Conservation (phyloP, 2,888 invertebrate species). For the Acrocyrtus sp. region DNA sequence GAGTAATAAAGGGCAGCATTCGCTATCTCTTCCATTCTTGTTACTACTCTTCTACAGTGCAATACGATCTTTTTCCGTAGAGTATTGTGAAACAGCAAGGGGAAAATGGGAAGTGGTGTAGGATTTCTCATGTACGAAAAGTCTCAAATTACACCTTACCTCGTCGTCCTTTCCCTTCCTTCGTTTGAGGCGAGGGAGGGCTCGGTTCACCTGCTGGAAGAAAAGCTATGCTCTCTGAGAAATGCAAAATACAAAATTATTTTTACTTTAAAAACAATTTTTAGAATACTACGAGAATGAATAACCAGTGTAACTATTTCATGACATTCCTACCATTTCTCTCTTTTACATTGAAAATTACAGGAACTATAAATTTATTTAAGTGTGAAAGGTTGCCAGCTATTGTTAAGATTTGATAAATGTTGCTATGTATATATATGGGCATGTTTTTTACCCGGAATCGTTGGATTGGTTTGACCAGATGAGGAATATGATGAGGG, state of each 20-base stretch:
- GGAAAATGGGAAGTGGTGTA: constrained; percentile 46
- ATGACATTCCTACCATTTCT: no score
- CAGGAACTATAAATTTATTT: no score
- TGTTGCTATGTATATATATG: no score
- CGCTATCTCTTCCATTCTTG: neutral
- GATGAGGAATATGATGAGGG: constrained; percentile 55
- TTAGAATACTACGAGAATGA: no score
- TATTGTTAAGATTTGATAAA: no score
- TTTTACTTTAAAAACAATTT: no score
- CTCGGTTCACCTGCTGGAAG: constrained; percentile 60
- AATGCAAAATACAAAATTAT: constrained; percentile 6
- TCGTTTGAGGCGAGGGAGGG: constrained; percentile 60
- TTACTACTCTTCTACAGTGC: no score
- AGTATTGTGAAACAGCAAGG: neutral
- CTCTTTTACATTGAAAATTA: no score
- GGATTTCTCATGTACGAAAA: constrained; percentile 24
- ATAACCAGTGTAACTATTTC: no score
- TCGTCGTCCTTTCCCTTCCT: constrained; percentile 61
- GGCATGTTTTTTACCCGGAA: constrained; percentile 52
- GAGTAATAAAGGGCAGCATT: no score
- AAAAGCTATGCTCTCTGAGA: constrained; percentile 42
- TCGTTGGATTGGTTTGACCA: constrained; percentile 58
- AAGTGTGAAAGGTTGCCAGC: no score
- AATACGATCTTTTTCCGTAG: no score
- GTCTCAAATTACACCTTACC: constrained; percentile 54